A percentile compares a stretch with the other conserved stretches of the same genome.
phyloP scores from a whole-genome alignment of 1,140 invertebrate species.

The Amphibalanus amphitrite region DNA sequence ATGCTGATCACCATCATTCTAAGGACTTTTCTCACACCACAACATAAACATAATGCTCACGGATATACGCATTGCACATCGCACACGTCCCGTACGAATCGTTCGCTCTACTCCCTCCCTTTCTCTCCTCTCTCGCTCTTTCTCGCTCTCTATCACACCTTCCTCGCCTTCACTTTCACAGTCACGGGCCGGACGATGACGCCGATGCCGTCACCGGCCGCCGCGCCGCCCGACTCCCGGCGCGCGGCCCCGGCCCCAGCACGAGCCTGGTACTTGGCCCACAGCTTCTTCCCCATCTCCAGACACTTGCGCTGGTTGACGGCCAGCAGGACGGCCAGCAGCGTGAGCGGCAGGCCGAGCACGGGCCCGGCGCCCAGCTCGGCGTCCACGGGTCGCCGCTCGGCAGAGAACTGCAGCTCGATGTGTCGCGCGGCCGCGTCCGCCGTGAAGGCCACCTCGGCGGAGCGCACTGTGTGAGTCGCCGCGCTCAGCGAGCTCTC shows the following conservation, averaged over 20 bases:
- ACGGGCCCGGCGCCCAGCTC: conserved; percentile 67
- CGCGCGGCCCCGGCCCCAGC: too few relatives aligned
- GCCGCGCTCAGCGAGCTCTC: conserved; percentile 45
- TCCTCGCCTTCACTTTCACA: background rate
- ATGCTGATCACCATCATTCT: conserved; percentile 26
- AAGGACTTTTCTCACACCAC: too few relatives aligned
- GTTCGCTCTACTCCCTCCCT: too few relatives aligned
- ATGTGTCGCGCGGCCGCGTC: conserved; percentile 51
- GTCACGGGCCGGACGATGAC: background rate
- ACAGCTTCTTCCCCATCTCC: background rate
- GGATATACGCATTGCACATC: conserved; percentile 37
- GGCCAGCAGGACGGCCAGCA: background rate
- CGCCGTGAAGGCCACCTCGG: conserved; percentile 44
- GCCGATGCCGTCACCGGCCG: too few relatives aligned
- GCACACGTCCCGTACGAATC: too few relatives aligned
- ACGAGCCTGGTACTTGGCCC: background rate
- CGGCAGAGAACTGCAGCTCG: conserved; percentile 43
- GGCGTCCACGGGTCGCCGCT: conserved; percentile 51
- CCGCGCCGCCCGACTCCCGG: background rate
- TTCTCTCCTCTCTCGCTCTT: too few relatives aligned
- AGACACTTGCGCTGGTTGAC: background rate
- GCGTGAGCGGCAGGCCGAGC: conserved; percentile 34
- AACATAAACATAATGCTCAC: too few relatives aligned
- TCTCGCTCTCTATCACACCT: background rate
- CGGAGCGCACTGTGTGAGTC: conserved; percentile 23